A percentile compares a stretch with the other conserved stretches of the same genome.
These are phyloP conservation scores for Sceloporus undulatus DNA, from an alignment of 2,113 vertebrate species.

Conservation along the genomic window DNA sequence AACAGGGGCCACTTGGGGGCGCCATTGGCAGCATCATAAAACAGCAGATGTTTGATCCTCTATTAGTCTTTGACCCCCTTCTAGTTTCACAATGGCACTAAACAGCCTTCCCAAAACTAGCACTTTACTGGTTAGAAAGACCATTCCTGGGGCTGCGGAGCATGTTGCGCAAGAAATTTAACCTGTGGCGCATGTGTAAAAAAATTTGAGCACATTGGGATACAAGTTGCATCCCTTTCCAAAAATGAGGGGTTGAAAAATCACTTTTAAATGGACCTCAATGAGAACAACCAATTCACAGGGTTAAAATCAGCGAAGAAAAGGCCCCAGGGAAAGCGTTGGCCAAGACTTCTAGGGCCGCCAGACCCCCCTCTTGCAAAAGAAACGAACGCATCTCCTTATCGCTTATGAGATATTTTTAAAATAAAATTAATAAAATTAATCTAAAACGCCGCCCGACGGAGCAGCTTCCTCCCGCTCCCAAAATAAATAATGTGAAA, in stretches of 20 bases:
- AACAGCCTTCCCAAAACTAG: neutral
- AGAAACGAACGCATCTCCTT: neutral
- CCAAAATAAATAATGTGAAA: slow-evolving; percentile 77
- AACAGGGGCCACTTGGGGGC: neutral
- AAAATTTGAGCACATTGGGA: no score
- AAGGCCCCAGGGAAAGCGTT: neutral
- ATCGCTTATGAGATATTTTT: neutral
- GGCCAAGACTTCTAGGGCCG: no score
- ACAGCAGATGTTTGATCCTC: neutral
- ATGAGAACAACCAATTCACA: neutral
- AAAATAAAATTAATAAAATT: neutral
- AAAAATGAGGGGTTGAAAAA: neutral
- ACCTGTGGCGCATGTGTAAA: no score
- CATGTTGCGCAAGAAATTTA: neutral
- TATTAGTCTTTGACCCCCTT: neutral
- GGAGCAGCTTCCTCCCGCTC: slow-evolving; percentile 17
- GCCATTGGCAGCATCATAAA: neutral
- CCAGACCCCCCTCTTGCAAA: neutral
- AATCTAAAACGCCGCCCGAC: slow-evolving; percentile 26
- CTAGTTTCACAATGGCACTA: neutral
- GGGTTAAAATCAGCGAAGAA: neutral
- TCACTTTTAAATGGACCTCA: neutral
- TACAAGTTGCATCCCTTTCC: neutral
- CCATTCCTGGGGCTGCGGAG: neutral
- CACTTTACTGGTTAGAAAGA: no score